Percentiles rank a stretch among this genome's conserved stretches.
Evolutionary conservation across 2,113 vertebrate genomes (phyloP).

Genomic region (Microcebus tavaratra): DNA sequence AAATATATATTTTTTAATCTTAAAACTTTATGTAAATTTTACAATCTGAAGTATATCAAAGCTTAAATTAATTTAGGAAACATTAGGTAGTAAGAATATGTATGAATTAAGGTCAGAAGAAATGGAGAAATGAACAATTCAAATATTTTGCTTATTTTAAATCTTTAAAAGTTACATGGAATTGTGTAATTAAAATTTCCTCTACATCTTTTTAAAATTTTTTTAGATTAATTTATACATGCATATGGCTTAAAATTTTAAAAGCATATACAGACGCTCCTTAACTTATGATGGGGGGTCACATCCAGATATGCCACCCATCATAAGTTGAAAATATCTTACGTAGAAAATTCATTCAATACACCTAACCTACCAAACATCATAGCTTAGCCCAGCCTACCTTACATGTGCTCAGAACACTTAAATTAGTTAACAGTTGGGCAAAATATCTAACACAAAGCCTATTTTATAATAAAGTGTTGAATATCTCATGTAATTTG

Average conservation of each 20-base stretch:
- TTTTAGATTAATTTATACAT: background rate
- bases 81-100: background rate
- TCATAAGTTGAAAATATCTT: background rate
- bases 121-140: background rate
- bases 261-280: background rate
- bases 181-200: background rate
- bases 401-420: background rate
- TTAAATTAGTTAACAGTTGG: background rate
- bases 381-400: background rate
- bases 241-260: background rate
- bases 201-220: background rate
- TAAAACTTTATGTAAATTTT: background rate
- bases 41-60: background rate
- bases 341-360: background rate
- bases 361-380: background rate
- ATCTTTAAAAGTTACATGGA: background rate
- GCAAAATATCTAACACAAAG: background rate
- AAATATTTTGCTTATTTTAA: background rate
- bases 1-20: background rate
- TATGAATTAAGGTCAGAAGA: background rate
- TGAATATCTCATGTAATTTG: background rate
- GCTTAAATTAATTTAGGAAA: background rate
- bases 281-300: background rate
- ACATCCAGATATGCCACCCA: background rate
- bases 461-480: background rate